Evolutionary conservation across 2,888 invertebrate genomes (phyloP), one percentile per base, ranked within the genome.

Genomic region (Sarcophaga caerulescens): DNA sequence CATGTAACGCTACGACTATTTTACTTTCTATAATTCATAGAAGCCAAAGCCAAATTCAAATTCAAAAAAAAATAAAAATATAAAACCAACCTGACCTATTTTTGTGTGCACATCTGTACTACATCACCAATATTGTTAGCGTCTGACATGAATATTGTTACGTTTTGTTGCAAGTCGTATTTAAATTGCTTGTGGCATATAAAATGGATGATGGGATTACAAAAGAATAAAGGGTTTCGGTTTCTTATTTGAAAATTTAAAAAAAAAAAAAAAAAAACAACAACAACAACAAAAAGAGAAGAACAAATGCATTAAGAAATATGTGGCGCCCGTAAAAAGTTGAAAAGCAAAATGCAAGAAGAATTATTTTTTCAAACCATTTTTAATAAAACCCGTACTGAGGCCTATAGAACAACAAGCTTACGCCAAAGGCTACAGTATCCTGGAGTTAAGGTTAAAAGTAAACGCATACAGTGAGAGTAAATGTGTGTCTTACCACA

Each of bases 171-270:
- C 74, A 59, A 44, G 21, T 70, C 79, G 81, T 66, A 74, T 84
- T 87, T 71, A 85, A 87, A 87, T 88, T 87, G 83, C 84, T 21
- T 81, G 83, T 76, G 75, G 79, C 82, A 74, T 76, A 88, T 87
- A 88, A 89, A 89, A 88, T 88, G 88, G 86, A 88, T 88, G 87
- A 89, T 88, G 83, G 85, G 88, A 88, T 88, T 89, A 89, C 21
- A 76, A 76, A 69, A 87, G 87, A 81, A 73, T 88, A 89, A 88
- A 89, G 88, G 88, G 76, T 88, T 81, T 69, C 85, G 44, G 17
- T 57, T 35, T 60, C 60, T 57, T n/a, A 73, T 45, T 52, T 65
- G 19, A 45, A 59, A n/a, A 25, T 25, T 47, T 12, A 52, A 12
- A 14, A 52, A 60, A 21, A 4, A 73, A 68, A 68, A 25, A 35